Percentiles rank a stretch among this genome's conserved stretches.
Evolutionary conservation across 2,888 invertebrate species (phyloP).

Genomic region (Eupithecia subfuscata): DNA sequence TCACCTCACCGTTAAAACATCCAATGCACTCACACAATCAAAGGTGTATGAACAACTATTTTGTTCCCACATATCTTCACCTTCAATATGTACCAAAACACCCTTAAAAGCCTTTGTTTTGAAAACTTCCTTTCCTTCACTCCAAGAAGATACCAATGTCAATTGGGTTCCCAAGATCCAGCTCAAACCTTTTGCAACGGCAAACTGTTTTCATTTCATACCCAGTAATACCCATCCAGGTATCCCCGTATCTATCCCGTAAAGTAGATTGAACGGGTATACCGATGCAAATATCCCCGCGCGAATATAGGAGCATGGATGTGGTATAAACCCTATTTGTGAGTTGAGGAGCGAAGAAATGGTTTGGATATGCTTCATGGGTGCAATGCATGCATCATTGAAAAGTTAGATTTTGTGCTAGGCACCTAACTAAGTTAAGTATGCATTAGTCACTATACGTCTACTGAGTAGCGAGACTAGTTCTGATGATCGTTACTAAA

Average conservation of each 20-base stretch:
- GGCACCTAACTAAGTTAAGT: too few relatives aligned
- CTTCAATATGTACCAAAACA: background rate
- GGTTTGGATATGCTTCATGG: background rate
- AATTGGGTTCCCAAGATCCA: background rate
- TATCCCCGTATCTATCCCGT: slow-evolving; percentile 31
- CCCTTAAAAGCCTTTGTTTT: background rate
- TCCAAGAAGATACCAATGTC: background rate
- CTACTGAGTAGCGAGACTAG: background rate
- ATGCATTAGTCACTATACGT: background rate
- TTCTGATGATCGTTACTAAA: background rate
- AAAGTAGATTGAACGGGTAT: slow-evolving; percentile 34
- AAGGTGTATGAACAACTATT: background rate
- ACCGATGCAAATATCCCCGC: slow-evolving; percentile 30
- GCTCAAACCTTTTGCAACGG: slow-evolving; percentile 10
- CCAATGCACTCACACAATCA: background rate
- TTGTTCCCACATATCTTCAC: background rate
- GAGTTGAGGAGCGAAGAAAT: background rate
- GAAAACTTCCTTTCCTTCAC: background rate
- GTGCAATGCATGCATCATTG: too few relatives aligned
- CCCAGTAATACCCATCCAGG: slow-evolving; percentile 25
- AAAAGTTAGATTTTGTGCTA: too few relatives aligned
- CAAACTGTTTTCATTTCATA: slow-evolving; percentile 30
- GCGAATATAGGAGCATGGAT: slow-evolving; percentile 23
- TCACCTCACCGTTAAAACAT: background rate
- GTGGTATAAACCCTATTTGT: slow-evolving; percentile 22